Percentiles rank a stretch among this genome's conserved stretches.
Conservation (phyloP, 1,140 invertebrate genomes). For the Drosophila pseudoananassae region DNA sequence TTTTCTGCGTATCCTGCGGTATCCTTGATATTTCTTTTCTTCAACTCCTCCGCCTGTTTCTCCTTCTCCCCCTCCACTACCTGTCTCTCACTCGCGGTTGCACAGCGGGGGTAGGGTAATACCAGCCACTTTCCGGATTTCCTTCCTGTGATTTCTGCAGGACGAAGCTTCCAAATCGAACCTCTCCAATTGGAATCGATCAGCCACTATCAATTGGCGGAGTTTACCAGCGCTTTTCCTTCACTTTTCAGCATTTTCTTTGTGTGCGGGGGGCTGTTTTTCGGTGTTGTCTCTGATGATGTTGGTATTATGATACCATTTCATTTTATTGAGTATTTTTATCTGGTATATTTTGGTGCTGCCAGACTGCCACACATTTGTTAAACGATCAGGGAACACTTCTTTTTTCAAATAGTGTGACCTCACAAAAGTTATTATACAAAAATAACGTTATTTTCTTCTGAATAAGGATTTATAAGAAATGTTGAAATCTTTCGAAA, state of each 20-base stretch:
- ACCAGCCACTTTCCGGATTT: neutral
- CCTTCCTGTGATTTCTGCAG: neutral
- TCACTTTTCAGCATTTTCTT: slow-evolving; percentile 3
- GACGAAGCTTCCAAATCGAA: neutral
- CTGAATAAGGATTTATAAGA: too few species aligned
- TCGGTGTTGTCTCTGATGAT: neutral
- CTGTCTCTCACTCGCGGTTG: neutral
- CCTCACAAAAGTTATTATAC: neutral
- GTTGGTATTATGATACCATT: neutral
- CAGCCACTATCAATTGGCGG: slow-evolving; percentile 1
- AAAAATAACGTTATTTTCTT: neutral
- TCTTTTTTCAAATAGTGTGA: neutral
- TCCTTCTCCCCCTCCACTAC: neutral
- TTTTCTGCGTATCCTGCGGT: slow-evolving; percentile 14
- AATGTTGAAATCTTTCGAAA: too few species aligned
- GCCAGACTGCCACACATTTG: neutral
- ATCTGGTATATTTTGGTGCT: neutral
- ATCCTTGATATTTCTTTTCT: slow-evolving; percentile 9
- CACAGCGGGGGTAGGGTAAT: neutral
- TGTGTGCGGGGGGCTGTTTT: slow-evolving; percentile 6
- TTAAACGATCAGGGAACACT: neutral
- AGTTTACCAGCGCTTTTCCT: slow-evolving; percentile 2
- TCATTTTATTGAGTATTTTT: neutral
- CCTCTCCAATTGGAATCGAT: neutral
- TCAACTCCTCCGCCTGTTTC: slow-evolving; percentile 2